A percentile compares a stretch with the other conserved stretches of the same genome.
phyloP scores from a whole-genome alignment of 2,113 vertebrate genomes.

The Oriolus oriolus region DNA sequence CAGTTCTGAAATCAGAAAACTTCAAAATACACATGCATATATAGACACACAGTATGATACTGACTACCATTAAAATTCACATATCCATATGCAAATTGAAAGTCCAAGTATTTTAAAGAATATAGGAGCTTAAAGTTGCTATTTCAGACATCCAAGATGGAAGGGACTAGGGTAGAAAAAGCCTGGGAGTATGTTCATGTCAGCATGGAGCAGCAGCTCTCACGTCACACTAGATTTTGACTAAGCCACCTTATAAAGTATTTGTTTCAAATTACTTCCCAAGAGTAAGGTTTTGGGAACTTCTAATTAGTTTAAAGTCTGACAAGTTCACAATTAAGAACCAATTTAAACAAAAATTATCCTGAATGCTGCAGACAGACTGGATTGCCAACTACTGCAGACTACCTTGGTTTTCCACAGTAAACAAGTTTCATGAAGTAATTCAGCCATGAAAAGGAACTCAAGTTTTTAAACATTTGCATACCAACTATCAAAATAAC shows the following conservation, averaged over 20 bases:
- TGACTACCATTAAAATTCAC: neutral
- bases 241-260: neutral
- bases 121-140: neutral
- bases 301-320: neutral
- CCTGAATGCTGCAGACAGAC: neutral
- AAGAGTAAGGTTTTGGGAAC: neutral
- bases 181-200: neutral
- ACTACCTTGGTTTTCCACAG: neutral
- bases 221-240: neutral
- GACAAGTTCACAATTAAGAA: neutral
- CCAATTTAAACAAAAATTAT: neutral
- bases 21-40: neutral
- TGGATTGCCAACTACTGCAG: neutral
- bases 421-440: neutral
- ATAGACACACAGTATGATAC: neutral
- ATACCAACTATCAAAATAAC: neutral
- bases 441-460: neutral
- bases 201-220: neutral
- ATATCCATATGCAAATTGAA: neutral
- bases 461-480: neutral
- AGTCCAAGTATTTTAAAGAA: neutral
- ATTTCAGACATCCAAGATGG: neutral
- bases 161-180: neutral
- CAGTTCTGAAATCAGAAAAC: neutral
- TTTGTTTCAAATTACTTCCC: neutral